These are phyloP conservation scores for Microctenopoma lineatum DNA, from an alignment of 2,797 vertebrate genomes.

Conservation along the genomic window DNA sequence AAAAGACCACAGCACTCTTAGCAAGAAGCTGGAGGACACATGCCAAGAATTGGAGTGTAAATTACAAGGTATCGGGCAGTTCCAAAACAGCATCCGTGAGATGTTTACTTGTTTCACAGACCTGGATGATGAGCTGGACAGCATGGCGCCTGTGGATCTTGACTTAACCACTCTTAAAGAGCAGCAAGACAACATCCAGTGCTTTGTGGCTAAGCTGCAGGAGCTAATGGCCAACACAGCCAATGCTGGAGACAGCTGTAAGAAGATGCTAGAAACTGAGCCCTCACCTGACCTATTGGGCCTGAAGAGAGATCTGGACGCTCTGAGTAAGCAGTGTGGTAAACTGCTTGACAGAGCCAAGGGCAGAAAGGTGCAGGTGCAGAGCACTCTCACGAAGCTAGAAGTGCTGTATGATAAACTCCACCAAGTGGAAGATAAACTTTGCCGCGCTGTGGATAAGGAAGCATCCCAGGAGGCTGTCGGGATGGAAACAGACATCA, in stretches of 20 bases:
- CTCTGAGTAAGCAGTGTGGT: conserved; percentile 94
- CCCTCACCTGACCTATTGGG: conserved; percentile 93
- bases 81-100: conserved; percentile 95
- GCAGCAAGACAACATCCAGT: conserved; percentile 86
- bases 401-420: conserved; percentile 89
- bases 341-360: conserved; percentile 94
- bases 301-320: conserved; percentile 93
- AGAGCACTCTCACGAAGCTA: conserved; percentile 82
- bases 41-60: conserved; percentile 92
- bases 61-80: conserved; percentile 96
- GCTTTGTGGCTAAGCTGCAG: conserved; percentile 88
- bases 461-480: conserved; percentile 94
- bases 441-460: conserved; percentile 85
- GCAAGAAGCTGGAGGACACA: conserved; percentile 86
- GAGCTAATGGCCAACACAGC: conserved; percentile 88
- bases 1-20: conserved; percentile 84
- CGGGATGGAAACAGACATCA: conserved; percentile 94
- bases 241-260: conserved; percentile 90
- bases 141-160: conserved; percentile 90
- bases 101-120: conserved; percentile 95
- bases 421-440: conserved; percentile 80
- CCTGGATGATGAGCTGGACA: conserved; percentile 95
- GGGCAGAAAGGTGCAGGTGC: conserved; percentile 87
- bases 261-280: conserved; percentile 92
- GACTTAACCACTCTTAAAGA: conserved; percentile 82